Evolutionary conservation across 1,140 invertebrate genomes (phyloP).

Genomic region (Neotoxoptera formosana): DNA sequence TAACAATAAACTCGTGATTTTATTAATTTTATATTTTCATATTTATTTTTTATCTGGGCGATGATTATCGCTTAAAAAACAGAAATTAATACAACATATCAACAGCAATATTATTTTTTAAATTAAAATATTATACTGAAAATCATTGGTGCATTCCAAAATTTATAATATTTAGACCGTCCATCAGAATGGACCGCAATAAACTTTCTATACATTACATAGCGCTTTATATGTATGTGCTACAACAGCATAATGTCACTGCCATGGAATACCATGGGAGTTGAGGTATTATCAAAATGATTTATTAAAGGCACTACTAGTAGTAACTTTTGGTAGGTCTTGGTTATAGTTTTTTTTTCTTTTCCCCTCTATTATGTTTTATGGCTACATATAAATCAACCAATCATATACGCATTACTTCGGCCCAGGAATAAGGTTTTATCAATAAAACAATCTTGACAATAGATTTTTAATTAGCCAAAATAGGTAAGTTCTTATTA

Average conservation of each 20-base stretch:
- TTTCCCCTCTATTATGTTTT: conserved; percentile 34
- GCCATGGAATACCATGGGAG: conserved; percentile 11
- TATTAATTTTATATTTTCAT: not conserved
- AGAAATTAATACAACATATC: not conserved
- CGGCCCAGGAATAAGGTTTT: not conserved
- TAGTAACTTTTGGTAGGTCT: conserved; percentile 42
- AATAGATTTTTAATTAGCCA: not conserved
- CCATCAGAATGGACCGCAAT: conserved; percentile 45
- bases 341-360: conserved; percentile 39
- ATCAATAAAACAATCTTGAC: not conserved
- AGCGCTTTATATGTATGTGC: conserved; percentile 43
- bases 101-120: not conserved
- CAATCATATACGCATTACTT: conserved; percentile 22
- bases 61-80: not conserved
- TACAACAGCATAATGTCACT: conserved; percentile 45
- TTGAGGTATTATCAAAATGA: conserved; percentile 56
- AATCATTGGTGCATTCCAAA: conserved; percentile 1
- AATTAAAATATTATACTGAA: not conserved
- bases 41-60: not conserved
- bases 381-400: conserved; percentile 43
- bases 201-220: conserved; percentile 28
- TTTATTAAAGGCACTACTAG: conserved; percentile 48
- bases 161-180: conserved; percentile 47
- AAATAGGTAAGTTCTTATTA: not conserved
- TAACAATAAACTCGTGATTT: not conserved